Base-by-base conservation (phyloP, 1,140 invertebrate genomes). In the Macrosteles quadrilineatus region DNA sequence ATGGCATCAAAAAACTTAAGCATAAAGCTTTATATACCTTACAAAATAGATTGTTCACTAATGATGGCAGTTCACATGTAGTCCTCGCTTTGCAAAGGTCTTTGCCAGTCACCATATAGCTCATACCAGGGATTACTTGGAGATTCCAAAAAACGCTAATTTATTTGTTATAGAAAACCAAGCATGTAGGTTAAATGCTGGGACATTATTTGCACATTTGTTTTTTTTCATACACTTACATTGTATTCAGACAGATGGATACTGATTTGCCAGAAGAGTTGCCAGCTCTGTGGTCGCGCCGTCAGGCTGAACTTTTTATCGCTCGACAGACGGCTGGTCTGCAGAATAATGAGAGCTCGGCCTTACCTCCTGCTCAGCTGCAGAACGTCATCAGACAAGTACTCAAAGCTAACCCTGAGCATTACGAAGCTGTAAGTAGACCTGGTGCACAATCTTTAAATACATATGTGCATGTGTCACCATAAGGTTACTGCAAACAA, bases 261-360 rank as follows among this genome's bases (percentile, higher is more conserved):
- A 53, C 30, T 47, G 12, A 17, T 17, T 47, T 68, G 25, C 19
- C 45, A 25, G 73, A 72, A 64, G 68, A 73, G 6, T 73, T 67
- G 65, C 67, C 32, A 29, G 74, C 74, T 72, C 85, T 87, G 67
- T 93, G 91, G 90, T 93, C 92, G 1, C 87, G 90, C 69, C 88
- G 90, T 76, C 93, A 96, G 82, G 93, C 93, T 0, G 93, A 96
- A 81, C 83, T 94, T 47, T 93, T 95, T 77, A 90, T 95, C 71
- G 89, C 92, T 3, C 91, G 93, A 75, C 91, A 96, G 83, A 91
- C 91, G 11, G 88, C 89, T 74, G 81, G 94, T 59, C 78, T 96
- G 67, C 88, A 92, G 77, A 91, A 88, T 29, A 91, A 95, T 80
- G 91, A 94, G 75, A 85, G 86, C 40, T 88, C 88, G 75, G 93